These are phyloP conservation scores for Caranx ignobilis DNA, from an alignment of 2,113 vertebrate genomes.

Conservation along the genomic window DNA sequence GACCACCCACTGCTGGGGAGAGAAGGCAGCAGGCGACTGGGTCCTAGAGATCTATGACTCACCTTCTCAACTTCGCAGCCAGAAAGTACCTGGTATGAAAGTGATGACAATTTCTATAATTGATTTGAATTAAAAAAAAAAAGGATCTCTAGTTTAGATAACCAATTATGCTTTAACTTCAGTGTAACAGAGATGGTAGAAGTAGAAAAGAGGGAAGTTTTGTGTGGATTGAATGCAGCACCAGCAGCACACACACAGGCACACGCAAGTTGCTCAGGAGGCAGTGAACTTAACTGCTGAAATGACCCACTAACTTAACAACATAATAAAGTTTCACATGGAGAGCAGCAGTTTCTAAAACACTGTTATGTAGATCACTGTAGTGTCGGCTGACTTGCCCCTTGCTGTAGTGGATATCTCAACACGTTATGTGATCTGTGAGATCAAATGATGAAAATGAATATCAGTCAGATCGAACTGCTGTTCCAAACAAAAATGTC, in stretches of 20 bases:
- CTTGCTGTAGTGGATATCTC: constrained; percentile 9
- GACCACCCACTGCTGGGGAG: constrained; percentile 99
- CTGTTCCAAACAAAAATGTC: neutral
- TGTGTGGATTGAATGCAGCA: neutral
- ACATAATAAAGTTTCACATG: constrained; percentile 45
- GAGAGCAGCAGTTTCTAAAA: constrained; percentile 27
- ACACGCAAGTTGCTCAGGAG: constrained; percentile 27
- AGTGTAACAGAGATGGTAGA: neutral
- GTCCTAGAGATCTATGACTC: constrained; percentile 97
- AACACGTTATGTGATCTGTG: neutral
- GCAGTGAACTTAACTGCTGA: constrained; percentile 35
- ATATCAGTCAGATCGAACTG: neutral
- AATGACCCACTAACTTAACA: constrained; percentile 56
- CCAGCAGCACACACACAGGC: constrained; percentile 20
- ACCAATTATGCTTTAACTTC: neutral
- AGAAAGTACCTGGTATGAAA: constrained; percentile 94
- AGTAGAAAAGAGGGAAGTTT: neutral
- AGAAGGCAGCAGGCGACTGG: constrained; percentile 97
- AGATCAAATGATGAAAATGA: neutral
- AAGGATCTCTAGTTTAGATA: neutral
- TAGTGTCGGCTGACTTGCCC: neutral
- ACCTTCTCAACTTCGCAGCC: constrained; percentile 96
- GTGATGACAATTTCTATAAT: neutral
- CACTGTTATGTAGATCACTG: constrained; percentile 4
- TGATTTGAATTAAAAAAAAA: neutral